These are phyloP conservation scores for Chlorops oryzae DNA, from an alignment of 1,140 invertebrate genomes.

Conservation along the genomic window DNA sequence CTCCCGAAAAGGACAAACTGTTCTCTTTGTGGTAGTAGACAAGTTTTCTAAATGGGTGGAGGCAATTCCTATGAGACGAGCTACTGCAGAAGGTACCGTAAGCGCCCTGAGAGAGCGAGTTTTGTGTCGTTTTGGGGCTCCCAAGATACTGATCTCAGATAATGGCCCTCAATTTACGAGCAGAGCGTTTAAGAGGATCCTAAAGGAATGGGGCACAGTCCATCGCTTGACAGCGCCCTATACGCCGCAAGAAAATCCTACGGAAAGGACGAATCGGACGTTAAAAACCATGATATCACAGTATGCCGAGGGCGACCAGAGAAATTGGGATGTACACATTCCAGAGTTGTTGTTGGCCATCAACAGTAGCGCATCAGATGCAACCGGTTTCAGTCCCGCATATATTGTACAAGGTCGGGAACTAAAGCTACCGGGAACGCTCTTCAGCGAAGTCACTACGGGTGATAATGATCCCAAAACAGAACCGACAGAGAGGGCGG, in stretches of 20 bases:
- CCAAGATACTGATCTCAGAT: not conserved
- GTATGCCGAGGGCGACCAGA: not conserved
- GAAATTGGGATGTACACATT: not conserved
- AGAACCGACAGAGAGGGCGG: no score
- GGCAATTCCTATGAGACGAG: not conserved
- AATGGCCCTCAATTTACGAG: conserved; percentile 1
- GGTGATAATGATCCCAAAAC: no score
- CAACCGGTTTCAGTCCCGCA: not conserved
- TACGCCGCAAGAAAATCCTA: no score
- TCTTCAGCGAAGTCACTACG: no score
- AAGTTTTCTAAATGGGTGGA: conserved; percentile 7
- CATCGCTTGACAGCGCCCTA: no score
- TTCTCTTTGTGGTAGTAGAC: not conserved
- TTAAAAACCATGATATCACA: no score
- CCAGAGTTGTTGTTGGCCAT: no score
- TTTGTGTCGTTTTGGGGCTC: not conserved
- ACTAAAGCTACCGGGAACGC: no score
- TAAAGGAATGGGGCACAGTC: no score
- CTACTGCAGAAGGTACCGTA: not conserved
- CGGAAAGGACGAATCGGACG: no score
- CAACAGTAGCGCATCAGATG: not conserved
- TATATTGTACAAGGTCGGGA: not conserved
- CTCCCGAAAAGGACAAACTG: conserved; percentile 1
- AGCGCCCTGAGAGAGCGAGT: not conserved
- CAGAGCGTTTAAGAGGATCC: no score